Conservation (phyloP, 2,888 invertebrate genomes). For the Eristalinus aeneus region DNA sequence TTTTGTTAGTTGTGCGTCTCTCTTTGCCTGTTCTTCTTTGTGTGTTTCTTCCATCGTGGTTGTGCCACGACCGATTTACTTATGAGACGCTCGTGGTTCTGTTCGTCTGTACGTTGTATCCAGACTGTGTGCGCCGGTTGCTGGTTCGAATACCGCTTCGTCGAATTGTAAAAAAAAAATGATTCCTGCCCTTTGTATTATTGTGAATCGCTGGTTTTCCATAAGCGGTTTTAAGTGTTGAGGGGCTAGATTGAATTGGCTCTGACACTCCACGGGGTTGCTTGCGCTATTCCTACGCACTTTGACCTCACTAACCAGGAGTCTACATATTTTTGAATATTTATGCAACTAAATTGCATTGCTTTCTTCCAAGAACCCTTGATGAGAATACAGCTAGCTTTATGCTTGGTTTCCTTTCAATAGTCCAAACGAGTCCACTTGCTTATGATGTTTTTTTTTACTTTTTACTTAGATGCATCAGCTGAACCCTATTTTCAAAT, state of each 20-base stretch:
- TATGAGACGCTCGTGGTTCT: not conserved
- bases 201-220: not conserved
- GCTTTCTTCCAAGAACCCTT: too few relatives aligned
- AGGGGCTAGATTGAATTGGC: slow-evolving; percentile 74
- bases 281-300: not conserved
- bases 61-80: not conserved
- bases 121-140: not conserved
- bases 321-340: not conserved
- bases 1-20: not conserved
- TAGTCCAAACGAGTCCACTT: too few relatives aligned
- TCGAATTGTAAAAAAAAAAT: not conserved
- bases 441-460: too few relatives aligned
- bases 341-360: too few relatives aligned
- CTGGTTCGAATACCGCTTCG: not conserved
- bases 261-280: slow-evolving; percentile 75
- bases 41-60: not conserved
- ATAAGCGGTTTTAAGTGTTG: not conserved
- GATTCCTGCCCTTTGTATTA: not conserved
- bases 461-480: too few relatives aligned
- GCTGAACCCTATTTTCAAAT: too few relatives aligned
- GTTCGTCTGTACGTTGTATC: not conserved
- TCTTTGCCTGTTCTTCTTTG: not conserved
- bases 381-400: too few relatives aligned
- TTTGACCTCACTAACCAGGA: not conserved
- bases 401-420: too few relatives aligned